These are phyloP conservation scores for Sylvia borin DNA, from an alignment of 2,797 vertebrate species.

Conservation along the genomic window DNA sequence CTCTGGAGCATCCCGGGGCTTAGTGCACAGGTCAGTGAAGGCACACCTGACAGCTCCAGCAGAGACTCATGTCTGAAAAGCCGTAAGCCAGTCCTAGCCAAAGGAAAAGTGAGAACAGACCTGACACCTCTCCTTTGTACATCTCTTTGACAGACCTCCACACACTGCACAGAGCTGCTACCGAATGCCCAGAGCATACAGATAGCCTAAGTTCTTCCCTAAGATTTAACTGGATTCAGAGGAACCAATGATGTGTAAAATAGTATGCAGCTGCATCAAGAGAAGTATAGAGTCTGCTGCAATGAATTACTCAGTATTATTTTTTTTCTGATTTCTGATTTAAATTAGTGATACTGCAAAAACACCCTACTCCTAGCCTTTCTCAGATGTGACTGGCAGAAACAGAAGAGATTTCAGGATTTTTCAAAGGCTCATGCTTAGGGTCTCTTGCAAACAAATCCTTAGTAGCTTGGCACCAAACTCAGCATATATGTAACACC, in stretches of 20 bases:
- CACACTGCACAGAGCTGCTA: not conserved
- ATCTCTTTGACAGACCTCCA: not conserved
- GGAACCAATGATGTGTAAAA: not conserved
- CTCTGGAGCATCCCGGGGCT: not conserved
- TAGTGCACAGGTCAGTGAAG: not conserved
- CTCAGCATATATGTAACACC: not conserved
- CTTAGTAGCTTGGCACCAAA: not conserved
- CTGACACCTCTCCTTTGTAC: not conserved
- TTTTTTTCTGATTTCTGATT: not conserved
- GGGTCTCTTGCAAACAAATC: not conserved
- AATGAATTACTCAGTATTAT: not conserved
- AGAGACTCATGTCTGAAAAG: not conserved
- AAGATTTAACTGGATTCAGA: not conserved
- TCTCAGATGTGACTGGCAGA: not conserved
- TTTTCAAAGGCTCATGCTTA: not conserved
- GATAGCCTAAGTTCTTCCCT: not conserved
- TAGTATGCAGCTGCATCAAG: not conserved
- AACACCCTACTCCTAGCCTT: not conserved
- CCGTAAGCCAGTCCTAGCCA: not conserved
- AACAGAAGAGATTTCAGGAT: not conserved
- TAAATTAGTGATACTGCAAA: not conserved
- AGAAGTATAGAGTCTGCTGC: not conserved
- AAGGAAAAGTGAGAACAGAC: not conserved
- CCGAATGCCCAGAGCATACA: fast-evolving
- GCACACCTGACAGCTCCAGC: not conserved